Percentiles rank a stretch among this genome's conserved stretches.
phyloP scores from a whole-genome alignment of 2,888 invertebrate species.

The Strigamia crassipes region DNA sequence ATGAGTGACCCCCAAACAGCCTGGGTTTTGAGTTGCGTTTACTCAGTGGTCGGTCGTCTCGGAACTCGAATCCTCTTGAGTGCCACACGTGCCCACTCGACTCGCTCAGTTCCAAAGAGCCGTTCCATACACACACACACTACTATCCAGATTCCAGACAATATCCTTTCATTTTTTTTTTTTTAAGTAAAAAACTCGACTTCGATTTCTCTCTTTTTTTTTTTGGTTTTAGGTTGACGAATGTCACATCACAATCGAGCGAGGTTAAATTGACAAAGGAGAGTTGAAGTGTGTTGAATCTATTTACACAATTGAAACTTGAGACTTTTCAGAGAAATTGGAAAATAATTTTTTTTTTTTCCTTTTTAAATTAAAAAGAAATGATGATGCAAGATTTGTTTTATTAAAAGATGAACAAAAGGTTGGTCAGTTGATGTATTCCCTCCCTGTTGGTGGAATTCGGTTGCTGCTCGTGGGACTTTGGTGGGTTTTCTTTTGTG shows the following conservation, averaged over 20 bases:
- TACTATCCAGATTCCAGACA: conserved; percentile 7
- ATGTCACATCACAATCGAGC: conserved; percentile 2
- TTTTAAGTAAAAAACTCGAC: not conserved
- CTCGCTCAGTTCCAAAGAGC: conserved; percentile 37
- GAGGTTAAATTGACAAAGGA: conserved; percentile 13
- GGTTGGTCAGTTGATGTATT: not conserved
- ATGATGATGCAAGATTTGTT: not conserved
- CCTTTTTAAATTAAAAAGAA: not conserved
- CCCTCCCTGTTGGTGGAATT: conserved; percentile 25
- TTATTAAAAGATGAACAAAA: not conserved
- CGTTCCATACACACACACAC: conserved; percentile 12
- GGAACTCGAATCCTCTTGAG: conserved; percentile 42
- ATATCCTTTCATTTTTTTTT: not conserved
- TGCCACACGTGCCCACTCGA: conserved; percentile 42
- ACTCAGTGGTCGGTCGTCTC: conserved; percentile 39
- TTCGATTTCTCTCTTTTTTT: not conserved
- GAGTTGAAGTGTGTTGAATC: conserved; percentile 7
- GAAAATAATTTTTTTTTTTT: not conserved
- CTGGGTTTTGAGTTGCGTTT: conserved; percentile 37
- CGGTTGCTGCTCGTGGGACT: conserved; percentile 23
- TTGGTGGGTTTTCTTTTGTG: conserved; percentile 36
- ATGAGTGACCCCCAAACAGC: conserved; percentile 40
- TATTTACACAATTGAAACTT: conserved; percentile 20
- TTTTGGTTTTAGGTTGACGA: not conserved
- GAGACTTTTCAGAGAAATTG: not conserved